Percentiles rank a stretch among this genome's conserved stretches.
phyloP scores from a whole-genome alignment of 2,888 invertebrate genomes.

The Drosophila diplacantha region DNA sequence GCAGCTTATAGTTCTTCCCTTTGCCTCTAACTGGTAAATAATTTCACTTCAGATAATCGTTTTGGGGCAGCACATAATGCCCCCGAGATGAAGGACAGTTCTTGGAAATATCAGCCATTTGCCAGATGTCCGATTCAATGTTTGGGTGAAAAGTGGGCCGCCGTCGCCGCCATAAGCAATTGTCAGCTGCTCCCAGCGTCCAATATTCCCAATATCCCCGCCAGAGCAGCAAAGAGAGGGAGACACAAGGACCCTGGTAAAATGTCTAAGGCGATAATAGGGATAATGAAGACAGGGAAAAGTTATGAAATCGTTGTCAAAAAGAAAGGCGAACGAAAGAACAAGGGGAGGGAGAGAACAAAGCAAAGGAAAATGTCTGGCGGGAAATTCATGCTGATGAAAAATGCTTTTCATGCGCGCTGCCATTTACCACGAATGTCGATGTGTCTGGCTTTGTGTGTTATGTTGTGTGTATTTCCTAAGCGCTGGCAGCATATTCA shows the following conservation, averaged over 20 bases:
- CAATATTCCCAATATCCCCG: slow-evolving; percentile 31
- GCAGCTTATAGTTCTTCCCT: slow-evolving; percentile 11
- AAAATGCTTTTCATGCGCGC: slow-evolving; percentile 67
- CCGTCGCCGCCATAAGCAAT: slow-evolving; percentile 8
- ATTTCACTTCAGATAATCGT: slow-evolving; percentile 36
- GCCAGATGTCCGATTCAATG: slow-evolving; percentile 14
- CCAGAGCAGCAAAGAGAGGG: background rate
- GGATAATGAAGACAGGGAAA: slow-evolving; percentile 69
- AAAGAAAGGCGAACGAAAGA: slow-evolving; percentile 13
- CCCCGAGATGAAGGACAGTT: slow-evolving; percentile 18
- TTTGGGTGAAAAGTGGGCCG: slow-evolving; percentile 12
- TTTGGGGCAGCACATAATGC: slow-evolving; percentile 15
- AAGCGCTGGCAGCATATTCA: slow-evolving; percentile 58
- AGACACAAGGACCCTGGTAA: slow-evolving; percentile 2
- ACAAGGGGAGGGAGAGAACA: slow-evolving; percentile 45
- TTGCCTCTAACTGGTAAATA: slow-evolving; percentile 30
- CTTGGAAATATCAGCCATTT: slow-evolving; percentile 19
- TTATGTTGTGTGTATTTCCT: slow-evolving; percentile 27
- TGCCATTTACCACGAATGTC: slow-evolving; percentile 58
- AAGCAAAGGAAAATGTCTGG: slow-evolving; percentile 55
- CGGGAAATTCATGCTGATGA: slow-evolving; percentile 69
- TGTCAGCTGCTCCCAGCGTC: slow-evolving; percentile 31
- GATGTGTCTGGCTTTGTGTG: slow-evolving; percentile 32
- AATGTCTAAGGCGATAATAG: slow-evolving; percentile 66
- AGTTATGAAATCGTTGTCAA: slow-evolving; percentile 53